Evolutionary conservation across 2,113 vertebrate species (phyloP).

Genomic region (Candoia aspera): DNA sequence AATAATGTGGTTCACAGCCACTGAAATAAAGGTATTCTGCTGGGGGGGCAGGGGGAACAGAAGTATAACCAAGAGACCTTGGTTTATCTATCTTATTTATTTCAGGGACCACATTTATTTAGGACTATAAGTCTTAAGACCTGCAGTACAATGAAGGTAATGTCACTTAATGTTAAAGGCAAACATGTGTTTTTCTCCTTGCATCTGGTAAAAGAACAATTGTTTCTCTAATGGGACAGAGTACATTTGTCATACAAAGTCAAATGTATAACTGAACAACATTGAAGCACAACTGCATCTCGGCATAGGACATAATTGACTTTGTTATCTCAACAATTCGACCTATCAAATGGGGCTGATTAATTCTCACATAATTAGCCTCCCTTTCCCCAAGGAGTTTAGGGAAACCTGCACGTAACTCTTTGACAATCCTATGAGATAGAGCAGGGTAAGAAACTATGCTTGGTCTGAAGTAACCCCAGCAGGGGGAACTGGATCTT

Average conservation of each 20-base stretch:
- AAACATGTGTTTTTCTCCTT: background rate
- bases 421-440: too few relatives aligned
- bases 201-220: background rate
- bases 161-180: background rate
- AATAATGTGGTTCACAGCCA: constrained; percentile 42
- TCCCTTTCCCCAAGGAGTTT: background rate
- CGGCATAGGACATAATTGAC: constrained; percentile 26
- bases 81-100: background rate
- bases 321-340: constrained; percentile 28
- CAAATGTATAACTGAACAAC: constrained; percentile 13
- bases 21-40: constrained; percentile 9
- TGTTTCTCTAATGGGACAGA: background rate
- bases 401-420: too few relatives aligned
- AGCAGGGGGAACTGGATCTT: background rate
- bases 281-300: constrained; percentile 39
- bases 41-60: background rate
- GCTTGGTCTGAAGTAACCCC: background rate
- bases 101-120: background rate
- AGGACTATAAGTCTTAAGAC: background rate
- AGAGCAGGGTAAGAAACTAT: background rate
- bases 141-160: background rate
- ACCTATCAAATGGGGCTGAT: background rate
- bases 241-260: constrained; percentile 25
- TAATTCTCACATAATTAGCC: background rate
- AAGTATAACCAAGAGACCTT: background rate